Percentiles rank a stretch among this genome's conserved stretches.
Conservation (phyloP, 2,888 invertebrate genomes). For the Drosophila falleni region DNA sequence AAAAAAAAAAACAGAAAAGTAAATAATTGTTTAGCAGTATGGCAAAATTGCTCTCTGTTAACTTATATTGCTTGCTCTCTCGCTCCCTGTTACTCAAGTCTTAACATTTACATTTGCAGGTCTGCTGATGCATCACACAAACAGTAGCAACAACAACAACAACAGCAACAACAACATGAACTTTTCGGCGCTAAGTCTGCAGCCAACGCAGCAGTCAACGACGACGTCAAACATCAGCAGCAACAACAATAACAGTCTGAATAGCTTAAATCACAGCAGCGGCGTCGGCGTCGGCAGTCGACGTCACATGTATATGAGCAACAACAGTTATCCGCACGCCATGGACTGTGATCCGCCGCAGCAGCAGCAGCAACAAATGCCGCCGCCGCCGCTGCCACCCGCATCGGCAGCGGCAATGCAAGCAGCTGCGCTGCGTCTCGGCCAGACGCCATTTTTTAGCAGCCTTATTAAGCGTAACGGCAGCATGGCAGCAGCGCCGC, state of each 20-base stretch:
- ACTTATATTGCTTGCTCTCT: not conserved
- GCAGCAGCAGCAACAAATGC: constrained; percentile 69
- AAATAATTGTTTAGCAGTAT: not conserved
- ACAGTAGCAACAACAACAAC: constrained; percentile 43
- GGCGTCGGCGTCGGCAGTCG: constrained; percentile 57
- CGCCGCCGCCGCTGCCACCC: constrained; percentile 53
- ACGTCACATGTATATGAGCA: constrained; percentile 57
- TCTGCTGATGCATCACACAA: constrained; percentile 79
- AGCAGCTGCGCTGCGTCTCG: constrained; percentile 43
- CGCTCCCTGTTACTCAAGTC: constrained; percentile 9
- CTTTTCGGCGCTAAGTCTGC: constrained; percentile 69
- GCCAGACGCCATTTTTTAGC: constrained; percentile 42
- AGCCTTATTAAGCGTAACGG: constrained; percentile 68
- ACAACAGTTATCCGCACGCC: constrained; percentile 85
- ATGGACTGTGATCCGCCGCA: constrained; percentile 93
- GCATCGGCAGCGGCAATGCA: constrained; percentile 46
- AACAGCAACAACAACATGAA: constrained; percentile 57
- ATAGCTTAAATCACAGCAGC: constrained; percentile 68
- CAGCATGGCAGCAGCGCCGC: constrained; percentile 50
- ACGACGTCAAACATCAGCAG: constrained; percentile 47
- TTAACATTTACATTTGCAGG: constrained; percentile 67
- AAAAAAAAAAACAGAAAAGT: constrained; percentile 42
- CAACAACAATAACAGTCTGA: constrained; percentile 67
- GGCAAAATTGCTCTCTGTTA: constrained; percentile 9
- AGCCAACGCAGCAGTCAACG: constrained; percentile 44